Conservation (phyloP, 2,797 vertebrate species). For the Moxostoma hubbsi region DNA sequence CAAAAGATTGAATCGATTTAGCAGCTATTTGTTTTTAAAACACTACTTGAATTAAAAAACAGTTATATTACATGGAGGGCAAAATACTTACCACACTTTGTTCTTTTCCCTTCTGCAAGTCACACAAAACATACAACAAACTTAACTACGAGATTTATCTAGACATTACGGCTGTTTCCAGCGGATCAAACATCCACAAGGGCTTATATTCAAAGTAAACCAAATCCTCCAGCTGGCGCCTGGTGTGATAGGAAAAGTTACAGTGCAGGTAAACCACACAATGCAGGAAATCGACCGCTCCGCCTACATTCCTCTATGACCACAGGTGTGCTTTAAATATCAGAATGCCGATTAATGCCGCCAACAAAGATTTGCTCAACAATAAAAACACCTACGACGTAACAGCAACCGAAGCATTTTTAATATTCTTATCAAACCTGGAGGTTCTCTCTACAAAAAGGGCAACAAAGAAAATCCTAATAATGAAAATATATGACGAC, state of each 20-base stretch:
- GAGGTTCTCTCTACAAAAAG: no score
- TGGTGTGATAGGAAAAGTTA: background rate
- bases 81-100: slow-evolving; percentile 13
- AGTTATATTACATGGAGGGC: background rate
- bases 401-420: no score
- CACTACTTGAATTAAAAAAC: background rate
- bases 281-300: background rate
- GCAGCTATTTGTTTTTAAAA: background rate
- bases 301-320: background rate
- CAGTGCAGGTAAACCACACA: background rate
- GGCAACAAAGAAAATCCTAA: background rate
- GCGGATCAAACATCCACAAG: background rate
- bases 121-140: background rate
- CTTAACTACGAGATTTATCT: background rate
- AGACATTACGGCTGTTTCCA: background rate
- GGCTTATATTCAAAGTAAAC: background rate
- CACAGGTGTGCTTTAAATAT: no score
- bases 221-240: background rate
- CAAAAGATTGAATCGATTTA: background rate
- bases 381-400: no score
- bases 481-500: no score
- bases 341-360: background rate
- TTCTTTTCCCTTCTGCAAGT: background rate
- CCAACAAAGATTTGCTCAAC: no score
- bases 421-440: no score